Conservation (phyloP, 2,888 invertebrate species). For the Erebia palarica region DNA sequence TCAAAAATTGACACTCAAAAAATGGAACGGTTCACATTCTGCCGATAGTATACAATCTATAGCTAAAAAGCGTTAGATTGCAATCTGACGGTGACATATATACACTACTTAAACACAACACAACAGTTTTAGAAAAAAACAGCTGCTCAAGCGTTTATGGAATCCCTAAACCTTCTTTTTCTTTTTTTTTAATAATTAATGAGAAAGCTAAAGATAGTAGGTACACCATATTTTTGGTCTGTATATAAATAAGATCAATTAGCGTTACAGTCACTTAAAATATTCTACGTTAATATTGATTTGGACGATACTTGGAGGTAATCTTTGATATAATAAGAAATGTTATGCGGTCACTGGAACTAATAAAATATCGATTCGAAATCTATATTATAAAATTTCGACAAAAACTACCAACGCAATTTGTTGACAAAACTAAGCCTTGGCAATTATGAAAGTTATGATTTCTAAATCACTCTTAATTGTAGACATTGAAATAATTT, state of each 20-base stretch:
- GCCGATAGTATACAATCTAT: too few relatives aligned
- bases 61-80: too few relatives aligned
- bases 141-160: neutral
- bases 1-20: too few relatives aligned
- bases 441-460: conserved; percentile 27
- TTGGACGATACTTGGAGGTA: neutral
- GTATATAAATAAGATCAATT: too few relatives aligned
- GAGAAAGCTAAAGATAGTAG: neutral
- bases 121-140: neutral
- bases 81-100: too few relatives aligned
- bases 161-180: neutral
- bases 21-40: too few relatives aligned
- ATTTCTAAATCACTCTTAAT: conserved; percentile 24
- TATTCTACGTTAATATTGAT: too few relatives aligned
- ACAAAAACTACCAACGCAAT: conserved; percentile 20
- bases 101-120: too few relatives aligned
- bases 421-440: conserved; percentile 20
- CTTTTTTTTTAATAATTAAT: neutral
- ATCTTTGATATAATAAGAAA: conserved; percentile 2
- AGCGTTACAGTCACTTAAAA: too few relatives aligned
- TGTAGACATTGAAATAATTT: conserved; percentile 21
- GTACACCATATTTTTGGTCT: too few relatives aligned
- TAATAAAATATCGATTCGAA: conserved; percentile 21
- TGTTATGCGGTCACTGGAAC: conserved; percentile 14
- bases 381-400: conserved; percentile 21